Evolutionary conservation across 2,888 invertebrate species (phyloP).

Genomic region (Trachelus troglodyta): DNA sequence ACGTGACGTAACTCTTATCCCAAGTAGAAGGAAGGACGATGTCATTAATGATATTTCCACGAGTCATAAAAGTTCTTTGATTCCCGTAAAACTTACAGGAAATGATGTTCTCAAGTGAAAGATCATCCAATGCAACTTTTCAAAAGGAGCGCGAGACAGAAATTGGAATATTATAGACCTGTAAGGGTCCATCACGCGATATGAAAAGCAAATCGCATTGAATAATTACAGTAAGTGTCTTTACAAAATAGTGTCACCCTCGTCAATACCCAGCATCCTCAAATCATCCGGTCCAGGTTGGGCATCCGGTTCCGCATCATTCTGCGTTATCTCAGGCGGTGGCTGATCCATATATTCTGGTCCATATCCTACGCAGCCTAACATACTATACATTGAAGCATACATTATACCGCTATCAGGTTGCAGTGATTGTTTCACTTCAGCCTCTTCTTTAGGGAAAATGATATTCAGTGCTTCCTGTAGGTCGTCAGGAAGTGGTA

Average conservation of each 20-base stretch:
- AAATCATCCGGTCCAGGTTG: constrained; percentile 78
- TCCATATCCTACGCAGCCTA: constrained; percentile 60
- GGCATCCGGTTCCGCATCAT: constrained; percentile 57
- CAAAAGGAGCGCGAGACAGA: neutral
- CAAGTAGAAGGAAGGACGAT: neutral
- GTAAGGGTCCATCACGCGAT: neutral
- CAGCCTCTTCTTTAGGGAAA: constrained; percentile 70
- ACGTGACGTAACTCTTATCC: neutral
- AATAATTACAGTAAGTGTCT: constrained; percentile 11
- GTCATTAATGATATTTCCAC: neutral
- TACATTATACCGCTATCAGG: constrained; percentile 59
- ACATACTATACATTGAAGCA: constrained; percentile 61
- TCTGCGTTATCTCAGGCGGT: constrained; percentile 60
- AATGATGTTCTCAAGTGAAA: neutral
- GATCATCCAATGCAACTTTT: neutral
- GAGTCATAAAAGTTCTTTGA: neutral
- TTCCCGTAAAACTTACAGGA: neutral
- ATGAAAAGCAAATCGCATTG: neutral
- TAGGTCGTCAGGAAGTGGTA: constrained; percentile 73
- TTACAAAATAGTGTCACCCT: constrained; percentile 72
- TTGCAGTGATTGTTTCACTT: constrained; percentile 40
- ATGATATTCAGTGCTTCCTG: constrained; percentile 77
- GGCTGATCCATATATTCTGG: constrained; percentile 64
- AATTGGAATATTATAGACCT: neutral
- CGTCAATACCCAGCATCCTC: constrained; percentile 88